phyloP scores from a whole-genome alignment of 1,140 invertebrate species.

The Cephus cinctus region DNA sequence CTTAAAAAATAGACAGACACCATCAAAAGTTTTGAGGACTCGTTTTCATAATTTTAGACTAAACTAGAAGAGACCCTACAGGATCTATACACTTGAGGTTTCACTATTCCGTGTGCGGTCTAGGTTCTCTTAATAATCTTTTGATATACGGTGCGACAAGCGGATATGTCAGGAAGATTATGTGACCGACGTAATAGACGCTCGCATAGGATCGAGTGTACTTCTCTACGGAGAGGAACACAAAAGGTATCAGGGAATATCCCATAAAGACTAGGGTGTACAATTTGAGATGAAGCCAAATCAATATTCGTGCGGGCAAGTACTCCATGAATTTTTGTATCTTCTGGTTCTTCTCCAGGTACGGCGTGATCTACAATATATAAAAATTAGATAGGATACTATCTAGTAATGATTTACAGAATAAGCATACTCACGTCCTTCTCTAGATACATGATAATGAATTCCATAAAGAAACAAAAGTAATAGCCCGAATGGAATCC shows the following conservation, averaged over 20 bases:
- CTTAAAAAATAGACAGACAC: too few relatives aligned
- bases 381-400: constrained; percentile 20
- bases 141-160: constrained; percentile 53
- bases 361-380: constrained; percentile 58
- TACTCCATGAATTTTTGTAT: constrained; percentile 48
- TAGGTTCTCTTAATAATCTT: constrained; percentile 28
- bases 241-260: constrained; percentile 81
- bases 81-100: too few relatives aligned
- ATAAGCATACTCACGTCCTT: constrained; percentile 69
- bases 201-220: constrained; percentile 64
- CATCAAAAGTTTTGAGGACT: too few relatives aligned
- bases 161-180: constrained; percentile 64
- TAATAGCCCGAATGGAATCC: constrained; percentile 91
- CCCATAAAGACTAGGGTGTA: constrained; percentile 83
- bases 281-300: constrained; percentile 66
- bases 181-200: constrained; percentile 65
- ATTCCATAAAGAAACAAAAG: constrained; percentile 88
- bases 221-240: constrained; percentile 66
- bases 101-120: constrained; percentile 26
- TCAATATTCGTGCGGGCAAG: constrained; percentile 36
- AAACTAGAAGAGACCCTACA: too few relatives aligned
- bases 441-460: constrained; percentile 83
- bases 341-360: constrained; percentile 55
- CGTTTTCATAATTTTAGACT: too few relatives aligned
- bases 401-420: constrained; percentile 1